Percentiles rank a stretch among this genome's conserved stretches.
These are phyloP conservation scores for Formica selysi DNA, from an alignment of 1,140 invertebrate species.

Conservation along the genomic window DNA sequence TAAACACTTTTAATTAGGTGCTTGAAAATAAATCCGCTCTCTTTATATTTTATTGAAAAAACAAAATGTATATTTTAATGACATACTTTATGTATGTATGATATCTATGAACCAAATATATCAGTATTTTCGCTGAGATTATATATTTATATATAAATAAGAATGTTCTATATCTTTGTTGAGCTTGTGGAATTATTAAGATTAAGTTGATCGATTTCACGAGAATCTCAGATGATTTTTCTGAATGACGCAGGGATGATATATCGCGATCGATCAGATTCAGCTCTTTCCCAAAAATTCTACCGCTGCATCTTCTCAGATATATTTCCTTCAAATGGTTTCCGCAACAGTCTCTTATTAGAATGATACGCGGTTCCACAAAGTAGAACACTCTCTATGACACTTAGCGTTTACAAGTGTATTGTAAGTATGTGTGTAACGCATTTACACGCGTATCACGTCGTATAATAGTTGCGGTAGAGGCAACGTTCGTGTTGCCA, in stretches of 20 bases:
- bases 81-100: too few species aligned
- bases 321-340: slow-evolving; percentile 3
- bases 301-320: not conserved
- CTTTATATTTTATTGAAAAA: too few species aligned
- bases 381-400: not conserved
- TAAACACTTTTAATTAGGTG: too few species aligned
- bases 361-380: slow-evolving; percentile 19
- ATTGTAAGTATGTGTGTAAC: slow-evolving; percentile 23
- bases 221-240: not conserved
- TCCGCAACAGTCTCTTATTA: slow-evolving; percentile 2
- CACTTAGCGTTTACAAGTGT: not conserved
- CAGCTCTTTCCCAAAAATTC: not conserved
- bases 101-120: too few species aligned
- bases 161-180: too few species aligned
- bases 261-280: not conserved
- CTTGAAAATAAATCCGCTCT: too few species aligned
- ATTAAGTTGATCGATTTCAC: not conserved
- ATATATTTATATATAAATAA: too few species aligned
- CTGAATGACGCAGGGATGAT: not conserved
- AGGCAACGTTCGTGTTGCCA: slow-evolving; percentile 28
- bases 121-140: too few species aligned
- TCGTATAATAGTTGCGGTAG: not conserved
- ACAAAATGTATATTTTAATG: too few species aligned
- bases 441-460: slow-evolving; percentile 35
- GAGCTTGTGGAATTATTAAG: not conserved